Evolutionary conservation across 2,888 invertebrate genomes (phyloP).

Genomic region (Tuta absoluta): DNA sequence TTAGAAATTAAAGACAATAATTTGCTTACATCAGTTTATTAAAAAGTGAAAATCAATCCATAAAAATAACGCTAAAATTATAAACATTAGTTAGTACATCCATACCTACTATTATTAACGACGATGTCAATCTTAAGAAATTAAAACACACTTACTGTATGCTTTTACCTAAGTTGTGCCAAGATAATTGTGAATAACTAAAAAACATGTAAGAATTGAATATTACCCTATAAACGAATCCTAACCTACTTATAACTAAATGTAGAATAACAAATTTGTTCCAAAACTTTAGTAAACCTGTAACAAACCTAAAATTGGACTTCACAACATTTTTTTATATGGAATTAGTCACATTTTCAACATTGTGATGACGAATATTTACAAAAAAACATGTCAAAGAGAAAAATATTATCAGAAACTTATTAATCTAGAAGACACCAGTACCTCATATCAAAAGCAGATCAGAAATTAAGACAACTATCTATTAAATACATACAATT

Average conservation of each 20-base stretch:
- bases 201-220: conserved; percentile 48
- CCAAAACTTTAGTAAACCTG: conserved; percentile 58
- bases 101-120: conserved; percentile 48
- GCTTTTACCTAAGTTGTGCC: conserved; percentile 51
- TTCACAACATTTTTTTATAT: conserved; percentile 2
- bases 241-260: conserved; percentile 50
- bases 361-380: conserved; percentile 71
- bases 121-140: conserved; percentile 68
- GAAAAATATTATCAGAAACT: conserved; percentile 2
- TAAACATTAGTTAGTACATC: conserved; percentile 65
- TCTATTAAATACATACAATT: neutral
- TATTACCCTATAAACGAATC: conserved; percentile 48
- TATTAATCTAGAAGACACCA: conserved; percentile 11
- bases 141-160: conserved; percentile 48
- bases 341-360: conserved; percentile 39
- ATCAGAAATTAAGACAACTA: neutral
- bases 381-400: conserved; percentile 50
- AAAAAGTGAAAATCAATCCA: conserved; percentile 75
- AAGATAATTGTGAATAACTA: conserved; percentile 39
- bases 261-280: conserved; percentile 59
- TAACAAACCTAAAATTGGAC: conserved; percentile 49
- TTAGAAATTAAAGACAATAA: neutral
- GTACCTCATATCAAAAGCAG: neutral
- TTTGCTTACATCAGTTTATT: conserved; percentile 68
- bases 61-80: conserved; percentile 71